phyloP scores from a whole-genome alignment of 2,797 vertebrate species.

The Onychomys torridus region DNA sequence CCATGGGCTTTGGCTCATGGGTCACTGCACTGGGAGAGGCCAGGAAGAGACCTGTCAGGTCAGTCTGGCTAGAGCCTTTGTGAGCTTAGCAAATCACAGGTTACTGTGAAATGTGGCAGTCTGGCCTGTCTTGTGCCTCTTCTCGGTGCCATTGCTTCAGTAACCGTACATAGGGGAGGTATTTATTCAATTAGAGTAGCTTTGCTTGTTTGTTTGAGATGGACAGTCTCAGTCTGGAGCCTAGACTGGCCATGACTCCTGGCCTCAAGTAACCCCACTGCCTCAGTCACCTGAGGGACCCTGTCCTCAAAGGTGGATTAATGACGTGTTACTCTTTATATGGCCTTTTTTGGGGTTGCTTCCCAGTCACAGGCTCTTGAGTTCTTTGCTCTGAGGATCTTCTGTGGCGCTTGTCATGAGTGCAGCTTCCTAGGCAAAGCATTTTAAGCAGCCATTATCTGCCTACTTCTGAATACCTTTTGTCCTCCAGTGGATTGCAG shows the following conservation, averaged over 20 bases:
- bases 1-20: not conserved
- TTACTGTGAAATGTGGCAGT: not conserved
- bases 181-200: not conserved
- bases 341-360: not conserved
- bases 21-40: not conserved
- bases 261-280: not conserved
- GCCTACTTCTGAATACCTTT: not conserved
- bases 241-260: not conserved
- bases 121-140: not conserved
- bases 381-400: not conserved
- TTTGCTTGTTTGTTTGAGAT: not conserved
- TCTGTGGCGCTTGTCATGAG: not conserved
- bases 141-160: not conserved
- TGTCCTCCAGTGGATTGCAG: not conserved
- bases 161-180: not conserved
- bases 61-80: not conserved
- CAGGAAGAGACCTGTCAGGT: not conserved
- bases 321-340: not conserved
- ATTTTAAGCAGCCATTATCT: not conserved
- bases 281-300: not conserved
- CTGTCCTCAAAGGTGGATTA: not conserved
- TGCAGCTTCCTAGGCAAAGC: not conserved
- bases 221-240: not conserved
- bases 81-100: too few relatives aligned
- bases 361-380: not conserved